Conservation (phyloP, 1,140 invertebrate genomes). For the Dysdera silvatica region DNA sequence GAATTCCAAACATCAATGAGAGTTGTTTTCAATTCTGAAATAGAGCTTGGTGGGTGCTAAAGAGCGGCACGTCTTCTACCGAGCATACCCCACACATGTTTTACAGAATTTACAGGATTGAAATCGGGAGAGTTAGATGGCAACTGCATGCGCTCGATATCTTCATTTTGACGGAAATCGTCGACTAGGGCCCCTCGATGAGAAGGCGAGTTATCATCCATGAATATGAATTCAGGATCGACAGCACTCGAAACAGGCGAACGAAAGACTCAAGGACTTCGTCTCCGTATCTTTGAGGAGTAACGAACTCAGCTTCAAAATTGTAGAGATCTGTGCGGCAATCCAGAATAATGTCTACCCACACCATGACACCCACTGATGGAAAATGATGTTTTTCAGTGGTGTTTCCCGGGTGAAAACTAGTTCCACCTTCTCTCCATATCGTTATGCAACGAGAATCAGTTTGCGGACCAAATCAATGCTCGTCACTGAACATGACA, state of each 20-base stretch:
- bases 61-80: background rate
- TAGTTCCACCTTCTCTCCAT: background rate
- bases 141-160: background rate
- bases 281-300: too few species aligned
- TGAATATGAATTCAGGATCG: background rate
- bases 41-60: background rate
- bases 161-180: background rate
- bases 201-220: background rate
- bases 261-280: too few species aligned
- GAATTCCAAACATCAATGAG: background rate
- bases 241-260: background rate
- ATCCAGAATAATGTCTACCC: background rate
- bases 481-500: background rate
- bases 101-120: background rate
- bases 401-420: background rate
- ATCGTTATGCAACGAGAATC: background rate
- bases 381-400: background rate
- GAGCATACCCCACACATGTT: background rate
- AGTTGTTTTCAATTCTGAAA: background rate
- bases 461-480: background rate
- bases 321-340: background rate
- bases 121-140: background rate
- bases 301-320: background rate
- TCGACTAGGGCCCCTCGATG: background rate
- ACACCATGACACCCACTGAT: background rate